Percentiles rank a stretch among this genome's conserved stretches.
Evolutionary conservation across 2,888 invertebrate genomes (phyloP).

Genomic region (Epiblema foenella): DNA sequence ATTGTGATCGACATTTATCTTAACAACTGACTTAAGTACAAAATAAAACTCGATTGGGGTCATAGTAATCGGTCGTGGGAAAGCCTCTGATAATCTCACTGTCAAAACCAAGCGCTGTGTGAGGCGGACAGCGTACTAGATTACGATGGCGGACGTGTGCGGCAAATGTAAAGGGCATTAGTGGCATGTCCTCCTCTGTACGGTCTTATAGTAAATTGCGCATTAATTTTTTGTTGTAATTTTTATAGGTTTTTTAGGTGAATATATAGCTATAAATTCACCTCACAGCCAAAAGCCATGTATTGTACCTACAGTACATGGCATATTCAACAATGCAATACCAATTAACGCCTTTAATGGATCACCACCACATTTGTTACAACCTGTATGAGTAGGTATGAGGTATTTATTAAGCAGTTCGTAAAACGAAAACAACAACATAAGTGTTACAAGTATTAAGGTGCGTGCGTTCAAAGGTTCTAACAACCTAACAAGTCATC

Average conservation of each 20-base stretch:
- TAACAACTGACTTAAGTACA: conserved; percentile 31
- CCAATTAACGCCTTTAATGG: no score
- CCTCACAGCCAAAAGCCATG: no score
- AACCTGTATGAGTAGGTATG: no score
- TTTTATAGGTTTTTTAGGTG: not conserved
- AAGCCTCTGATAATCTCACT: conserved; percentile 72
- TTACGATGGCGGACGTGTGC: conserved; percentile 53
- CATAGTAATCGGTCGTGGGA: conserved; percentile 64
- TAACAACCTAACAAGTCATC: no score
- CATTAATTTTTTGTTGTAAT: conserved; percentile 9
- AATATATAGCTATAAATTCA: no score
- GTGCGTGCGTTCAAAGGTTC: no score
- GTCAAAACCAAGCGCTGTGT: conserved; percentile 68
- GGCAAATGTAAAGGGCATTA: conserved; percentile 46
- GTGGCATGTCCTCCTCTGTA: not conserved
- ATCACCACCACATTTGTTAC: no score
- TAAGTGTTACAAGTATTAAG: no score
- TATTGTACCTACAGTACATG: no score
- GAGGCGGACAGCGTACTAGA: conserved; percentile 52
- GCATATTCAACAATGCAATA: no score
- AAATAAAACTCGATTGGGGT: conserved; percentile 59
- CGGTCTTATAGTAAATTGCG: conserved; percentile 3
- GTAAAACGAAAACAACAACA: no score
- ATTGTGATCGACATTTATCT: conserved; percentile 33
- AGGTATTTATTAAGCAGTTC: no score